Evolutionary conservation across 2,888 invertebrate genomes (phyloP), one percentile per base, ranked within the genome.

Genomic region (Caenorhabditis auriculariae): DNA sequence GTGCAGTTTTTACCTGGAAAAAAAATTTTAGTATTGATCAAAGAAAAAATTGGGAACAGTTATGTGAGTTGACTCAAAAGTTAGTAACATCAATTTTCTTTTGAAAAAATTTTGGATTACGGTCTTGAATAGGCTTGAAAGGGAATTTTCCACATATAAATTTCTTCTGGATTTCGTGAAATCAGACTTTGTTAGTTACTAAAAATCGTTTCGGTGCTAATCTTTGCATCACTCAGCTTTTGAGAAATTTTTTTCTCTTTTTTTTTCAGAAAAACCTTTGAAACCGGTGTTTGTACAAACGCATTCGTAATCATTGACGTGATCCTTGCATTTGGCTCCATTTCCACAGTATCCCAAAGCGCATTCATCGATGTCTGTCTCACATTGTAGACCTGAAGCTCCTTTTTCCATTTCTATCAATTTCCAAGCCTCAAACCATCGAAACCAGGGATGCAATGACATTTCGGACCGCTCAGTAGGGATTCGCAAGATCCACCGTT

Each of bases 401-500:
- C n/a, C n/a, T n/a, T n/a, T n/a, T n/a, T n/a, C n/a, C n/a, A n/a
- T n/a, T n/a, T n/a, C n/a, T n/a, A n/a, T n/a, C n/a, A n/a, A n/a
- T n/a, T n/a, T n/a, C n/a, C n/a, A n/a, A 26, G 19, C 38, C 4
- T 3, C 46, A 4, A 35, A 43, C 75, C 78, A 32, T 67, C 68
- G 53, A 78, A 79, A 21, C 78, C 78, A 19, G 69, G 44, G 7
- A 72, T 66, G 44, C 78, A 78, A 9, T 60, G 43, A 54, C 78
- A 78, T 12, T 61, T 54, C 50, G 71, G 75, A 6, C 62, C 89
- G 82, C 93, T 93, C 80, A 93, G 91, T 15, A 91, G 91, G 77
- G 93, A 72, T 23, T 71, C 57, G 90, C 0, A 82, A 6, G 91
- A 90, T n/a, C 90, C 94, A 42, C 90, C 78, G 45, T 79, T 79